phyloP scores from a whole-genome alignment of 1,140 invertebrate species.

The Panulirus ornatus region DNA sequence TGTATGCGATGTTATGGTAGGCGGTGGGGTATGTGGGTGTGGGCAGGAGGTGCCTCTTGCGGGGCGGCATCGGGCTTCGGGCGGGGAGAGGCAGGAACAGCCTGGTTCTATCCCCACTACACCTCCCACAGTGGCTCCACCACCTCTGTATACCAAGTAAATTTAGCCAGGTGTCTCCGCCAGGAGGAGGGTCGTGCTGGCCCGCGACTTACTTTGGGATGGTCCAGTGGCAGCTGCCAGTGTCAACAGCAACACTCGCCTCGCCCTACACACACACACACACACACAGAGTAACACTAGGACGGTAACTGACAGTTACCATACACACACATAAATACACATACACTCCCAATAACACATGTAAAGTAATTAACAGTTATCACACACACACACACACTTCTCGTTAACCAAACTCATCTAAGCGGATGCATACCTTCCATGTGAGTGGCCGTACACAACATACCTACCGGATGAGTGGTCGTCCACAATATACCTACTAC shows the following conservation, averaged over 20 bases:
- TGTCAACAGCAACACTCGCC: neutral
- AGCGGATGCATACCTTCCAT: too few relatives aligned
- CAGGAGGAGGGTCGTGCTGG: neutral
- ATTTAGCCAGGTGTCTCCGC: slow-evolving; percentile 4
- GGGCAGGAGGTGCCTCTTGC: slow-evolving; percentile 23
- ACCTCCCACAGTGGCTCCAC: neutral
- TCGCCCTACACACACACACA: neutral
- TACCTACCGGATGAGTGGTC: too few relatives aligned
- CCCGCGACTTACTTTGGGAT: neutral
- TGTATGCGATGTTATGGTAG: neutral
- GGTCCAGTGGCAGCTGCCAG: neutral
- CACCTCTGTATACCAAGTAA: neutral
- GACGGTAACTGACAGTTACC: too few relatives aligned
- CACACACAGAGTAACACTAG: too few relatives aligned
- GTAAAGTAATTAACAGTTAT: too few relatives aligned
- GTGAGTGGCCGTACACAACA: too few relatives aligned
- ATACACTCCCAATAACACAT: too few relatives aligned
- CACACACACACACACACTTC: too few relatives aligned
- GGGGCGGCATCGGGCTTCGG: slow-evolving; percentile 35
- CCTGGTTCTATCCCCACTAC: neutral
- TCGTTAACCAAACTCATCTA: too few relatives aligned
- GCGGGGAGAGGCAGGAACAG: neutral
- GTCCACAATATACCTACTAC: too few relatives aligned
- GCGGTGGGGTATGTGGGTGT: neutral
- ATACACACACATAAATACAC: too few relatives aligned